Percentiles rank a stretch among this genome's conserved stretches.
These are phyloP conservation scores for Glossophaga mutica DNA, from an alignment of 2,797 vertebrate genomes.

Conservation along the genomic window DNA sequence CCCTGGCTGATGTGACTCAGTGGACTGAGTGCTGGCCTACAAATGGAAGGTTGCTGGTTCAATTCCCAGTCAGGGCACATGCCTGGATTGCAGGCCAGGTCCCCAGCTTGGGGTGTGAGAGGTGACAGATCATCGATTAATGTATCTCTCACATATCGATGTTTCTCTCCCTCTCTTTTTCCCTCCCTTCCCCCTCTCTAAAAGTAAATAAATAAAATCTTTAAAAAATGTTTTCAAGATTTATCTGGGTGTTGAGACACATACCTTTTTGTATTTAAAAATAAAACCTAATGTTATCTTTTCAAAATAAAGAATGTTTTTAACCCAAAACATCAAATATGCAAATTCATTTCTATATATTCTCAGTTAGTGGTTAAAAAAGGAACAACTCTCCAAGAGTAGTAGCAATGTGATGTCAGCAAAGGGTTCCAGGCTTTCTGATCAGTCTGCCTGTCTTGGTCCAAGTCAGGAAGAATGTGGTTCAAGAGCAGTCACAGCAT, in stretches of 20 bases:
- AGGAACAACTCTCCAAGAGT: background rate
- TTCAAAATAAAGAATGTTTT: background rate
- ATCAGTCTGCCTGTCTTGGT: background rate
- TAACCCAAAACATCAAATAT: background rate
- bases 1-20: too few species aligned
- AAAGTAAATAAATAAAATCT: too few species aligned
- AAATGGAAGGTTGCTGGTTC: too few species aligned
- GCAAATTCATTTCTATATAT: background rate
- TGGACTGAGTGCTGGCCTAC: too few species aligned
- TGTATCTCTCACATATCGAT: too few species aligned
- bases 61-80: too few species aligned
- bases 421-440: background rate
- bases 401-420: background rate
- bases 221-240: background rate
- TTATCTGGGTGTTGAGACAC: background rate
- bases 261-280: constrained; percentile 7
- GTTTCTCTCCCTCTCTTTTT: too few species aligned
- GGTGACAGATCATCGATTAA: too few species aligned
- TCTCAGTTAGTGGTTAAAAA: background rate
- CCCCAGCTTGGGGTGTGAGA: too few species aligned
- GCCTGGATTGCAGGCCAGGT: too few species aligned
- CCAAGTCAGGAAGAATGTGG: background rate
- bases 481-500: background rate
- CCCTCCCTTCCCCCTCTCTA: too few species aligned
- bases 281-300: background rate